Base-by-base conservation (phyloP, 2,888 invertebrate genomes). In the Agrotis puta region DNA sequence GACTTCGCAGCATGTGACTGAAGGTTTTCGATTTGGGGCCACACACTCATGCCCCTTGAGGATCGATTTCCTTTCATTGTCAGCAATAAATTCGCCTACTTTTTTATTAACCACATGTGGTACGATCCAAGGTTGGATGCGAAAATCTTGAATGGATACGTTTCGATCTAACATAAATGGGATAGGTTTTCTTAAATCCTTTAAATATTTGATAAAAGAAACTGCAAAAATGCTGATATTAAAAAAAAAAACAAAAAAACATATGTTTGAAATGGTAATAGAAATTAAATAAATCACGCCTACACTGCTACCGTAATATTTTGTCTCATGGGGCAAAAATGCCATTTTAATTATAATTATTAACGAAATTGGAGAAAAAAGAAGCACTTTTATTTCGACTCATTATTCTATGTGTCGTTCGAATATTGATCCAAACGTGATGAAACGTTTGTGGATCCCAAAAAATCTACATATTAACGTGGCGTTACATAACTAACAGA, bases 61-160 rank as follows among this genome's bases (percentile, higher is more conserved):
- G 86, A 87, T 88, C 87, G 87, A 88, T 89, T 87, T 84, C 85
- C 84, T 87, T 85, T 88, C 84, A 86, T 88, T 87, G 87, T 83
- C 77, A 81, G 85, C 83, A 85, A 89, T 90, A 89, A 90, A 90
- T 89, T 87, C 80, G 78, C 81, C 78, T 79, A 64, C 79, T 79
- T 82, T 79, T 79, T 82, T 88, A 85, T 83, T 82, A 85, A 82
- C 80, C 71, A 72, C 68, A 70, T 70, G 45, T 57, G 69, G 70
- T 74, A n/a, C 67, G 63, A 65, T 74, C 45, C 58, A 72, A 76
- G 64, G 61, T 75, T 69, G 39, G 56, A 51, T 51, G 57, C 27
- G 43, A 61, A 74, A 64, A 64, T 45, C 81, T 62, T 63, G 51
- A 77, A 68, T 53, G 58, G 57, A 24, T 24, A 54, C 45, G 45